A percentile compares a stretch with the other conserved stretches of the same genome.
phyloP scores from a whole-genome alignment of 2,113 vertebrate genomes.

The Saccopteryx bilineata region DNA sequence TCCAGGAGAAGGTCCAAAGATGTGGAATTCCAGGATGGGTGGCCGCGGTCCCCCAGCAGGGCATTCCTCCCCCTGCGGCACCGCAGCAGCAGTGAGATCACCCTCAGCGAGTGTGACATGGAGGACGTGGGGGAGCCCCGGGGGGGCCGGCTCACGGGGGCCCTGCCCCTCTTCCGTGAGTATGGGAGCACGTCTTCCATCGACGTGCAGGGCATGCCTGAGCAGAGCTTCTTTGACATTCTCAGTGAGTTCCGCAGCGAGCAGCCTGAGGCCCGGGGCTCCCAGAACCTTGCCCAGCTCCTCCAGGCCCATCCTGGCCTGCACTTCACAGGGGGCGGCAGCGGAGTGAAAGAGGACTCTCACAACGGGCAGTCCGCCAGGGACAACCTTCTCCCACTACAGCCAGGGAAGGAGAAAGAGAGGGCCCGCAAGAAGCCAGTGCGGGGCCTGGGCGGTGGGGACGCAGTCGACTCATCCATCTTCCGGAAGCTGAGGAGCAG shows the following conservation, averaged over 20 bases:
- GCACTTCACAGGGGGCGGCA: not conserved
- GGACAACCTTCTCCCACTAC: conserved; percentile 59
- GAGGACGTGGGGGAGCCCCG: conserved; percentile 78
- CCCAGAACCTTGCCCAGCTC: conserved; percentile 84
- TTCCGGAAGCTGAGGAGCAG: conserved; percentile 92
- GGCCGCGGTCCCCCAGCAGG: conserved; percentile 82
- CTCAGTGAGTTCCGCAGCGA: conserved; percentile 93
- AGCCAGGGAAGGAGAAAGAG: conserved; percentile 82
- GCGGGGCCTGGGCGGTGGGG: conserved; percentile 86
- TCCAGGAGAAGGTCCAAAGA: conserved; percentile 91
- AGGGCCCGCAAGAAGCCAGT: conserved; percentile 90
- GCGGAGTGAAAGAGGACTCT: conserved; percentile 61
- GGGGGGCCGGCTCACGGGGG: conserved; percentile 53
- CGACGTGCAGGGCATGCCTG: conserved; percentile 92
- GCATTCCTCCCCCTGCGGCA: conserved; percentile 89
- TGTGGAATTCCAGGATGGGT: conserved; percentile 90
- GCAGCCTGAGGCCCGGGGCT: conserved; percentile 86
- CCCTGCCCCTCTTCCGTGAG: conserved; percentile 91
- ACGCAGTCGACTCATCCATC: conserved; percentile 88
- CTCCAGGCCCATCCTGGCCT: conserved; percentile 77
- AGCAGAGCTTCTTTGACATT: conserved; percentile 96
- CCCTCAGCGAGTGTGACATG: conserved; percentile 94
- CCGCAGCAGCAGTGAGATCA: conserved; percentile 96
- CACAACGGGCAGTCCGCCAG: conserved; percentile 76
- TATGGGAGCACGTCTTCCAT: conserved; percentile 98